Evolutionary conservation across 2,113 vertebrate species (phyloP).

Genomic region (Petrocephalus zakoni): DNA sequence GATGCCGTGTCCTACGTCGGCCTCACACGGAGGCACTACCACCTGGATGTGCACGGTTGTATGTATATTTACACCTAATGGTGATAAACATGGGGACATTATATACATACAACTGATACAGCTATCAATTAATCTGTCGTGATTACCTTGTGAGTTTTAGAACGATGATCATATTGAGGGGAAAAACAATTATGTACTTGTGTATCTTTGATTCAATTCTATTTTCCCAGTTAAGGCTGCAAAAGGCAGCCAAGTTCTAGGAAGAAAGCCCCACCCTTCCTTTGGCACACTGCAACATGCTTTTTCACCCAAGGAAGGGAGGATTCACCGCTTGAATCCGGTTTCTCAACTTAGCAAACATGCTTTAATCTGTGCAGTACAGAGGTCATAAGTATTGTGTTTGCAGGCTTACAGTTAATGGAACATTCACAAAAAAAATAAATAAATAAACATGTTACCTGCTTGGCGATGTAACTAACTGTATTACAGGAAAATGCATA

Average conservation of each 20-base stretch:
- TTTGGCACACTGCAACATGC: constrained; percentile 27
- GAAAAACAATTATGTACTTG: background rate
- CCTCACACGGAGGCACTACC: background rate
- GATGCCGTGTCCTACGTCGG: background rate
- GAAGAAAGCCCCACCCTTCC: background rate
- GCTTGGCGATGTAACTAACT: background rate
- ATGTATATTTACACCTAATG: background rate
- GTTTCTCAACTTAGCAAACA: background rate
- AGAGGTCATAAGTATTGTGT: background rate
- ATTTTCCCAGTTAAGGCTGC: background rate
- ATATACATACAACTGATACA: background rate
- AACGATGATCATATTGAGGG: background rate
- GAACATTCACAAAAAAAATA: background rate
- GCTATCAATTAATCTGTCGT: background rate
- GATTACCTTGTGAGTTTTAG: background rate
- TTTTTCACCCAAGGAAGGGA: background rate
- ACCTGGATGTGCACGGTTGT: background rate
- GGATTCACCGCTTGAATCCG: background rate
- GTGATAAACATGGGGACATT: background rate
- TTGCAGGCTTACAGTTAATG: background rate
- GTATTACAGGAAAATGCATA: background rate
- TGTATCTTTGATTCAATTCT: background rate
- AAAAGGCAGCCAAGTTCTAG: constrained; percentile 20
- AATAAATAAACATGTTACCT: background rate
- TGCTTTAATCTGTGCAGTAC: background rate